phyloP scores from a whole-genome alignment of 2,113 vertebrate species.

The Trichomycterus rosablanca region DNA sequence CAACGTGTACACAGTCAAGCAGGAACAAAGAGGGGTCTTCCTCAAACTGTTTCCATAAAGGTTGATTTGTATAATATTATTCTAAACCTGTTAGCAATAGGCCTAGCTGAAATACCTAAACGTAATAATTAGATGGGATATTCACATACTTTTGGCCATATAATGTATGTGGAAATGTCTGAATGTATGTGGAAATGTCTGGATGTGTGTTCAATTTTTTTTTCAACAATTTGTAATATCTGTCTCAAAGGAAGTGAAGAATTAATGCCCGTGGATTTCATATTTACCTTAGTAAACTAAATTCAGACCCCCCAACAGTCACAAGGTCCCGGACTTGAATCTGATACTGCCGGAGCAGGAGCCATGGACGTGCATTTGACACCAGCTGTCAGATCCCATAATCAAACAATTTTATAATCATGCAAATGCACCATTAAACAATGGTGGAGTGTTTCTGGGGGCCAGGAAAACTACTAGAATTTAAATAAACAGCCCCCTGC shows the following conservation, averaged over 20 bases:
- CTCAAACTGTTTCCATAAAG: too few species aligned
- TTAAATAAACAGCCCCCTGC: constrained; percentile 38
- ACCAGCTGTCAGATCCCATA: constrained; percentile 37
- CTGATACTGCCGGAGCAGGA: constrained; percentile 41
- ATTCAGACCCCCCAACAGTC: constrained; percentile 31
- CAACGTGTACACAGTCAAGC: too few species aligned
- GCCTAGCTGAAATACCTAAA: too few species aligned
- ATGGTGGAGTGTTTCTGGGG: constrained; percentile 20
- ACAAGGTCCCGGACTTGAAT: constrained; percentile 29
- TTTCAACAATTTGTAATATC: too few species aligned
- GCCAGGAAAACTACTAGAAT: constrained; percentile 45
- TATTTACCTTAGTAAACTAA: constrained; percentile 33
- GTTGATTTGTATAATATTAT: too few species aligned
- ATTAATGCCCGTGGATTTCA: constrained; percentile 31
- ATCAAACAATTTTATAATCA: constrained; percentile 47
- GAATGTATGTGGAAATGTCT: too few species aligned
- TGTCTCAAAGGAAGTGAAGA: constrained; percentile 25
- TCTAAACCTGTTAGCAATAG: too few species aligned
- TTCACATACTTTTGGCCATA: too few species aligned
- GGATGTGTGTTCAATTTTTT: too few species aligned
- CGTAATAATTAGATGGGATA: too few species aligned
- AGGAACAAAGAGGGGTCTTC: too few species aligned
- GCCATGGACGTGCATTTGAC: constrained; percentile 40
- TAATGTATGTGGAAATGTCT: too few species aligned
- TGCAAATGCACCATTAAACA: constrained; percentile 47